Base-by-base conservation (phyloP, 2,797 vertebrate species). In the Anisognathus igniventris region DNA sequence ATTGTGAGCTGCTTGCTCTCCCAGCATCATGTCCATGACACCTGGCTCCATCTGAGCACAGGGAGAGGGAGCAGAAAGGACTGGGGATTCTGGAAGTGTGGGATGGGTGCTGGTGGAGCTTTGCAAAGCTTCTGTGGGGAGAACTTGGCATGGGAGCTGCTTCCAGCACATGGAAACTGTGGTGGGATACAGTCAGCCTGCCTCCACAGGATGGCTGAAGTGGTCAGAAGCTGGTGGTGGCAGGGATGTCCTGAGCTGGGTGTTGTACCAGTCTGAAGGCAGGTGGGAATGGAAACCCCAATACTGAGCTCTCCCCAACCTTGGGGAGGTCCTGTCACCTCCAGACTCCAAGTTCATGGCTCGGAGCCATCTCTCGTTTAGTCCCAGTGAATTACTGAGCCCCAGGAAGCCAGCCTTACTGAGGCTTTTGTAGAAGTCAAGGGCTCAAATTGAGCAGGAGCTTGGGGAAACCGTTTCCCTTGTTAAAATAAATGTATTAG, bases 401-500 rank as follows among this genome's bases (percentile, higher is more conserved):
- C 93, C 95, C 96, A 90, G 93, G 94, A 96, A 96, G 76, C 92
- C 88, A 78, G 47, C 91, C 94, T 96, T 85, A 64, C 87, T 65
- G 74, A 90, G 74, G 58, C 66, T 96, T 96, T 96, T 95, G 91
- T 92, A 81, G 54, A 86, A 93, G 93, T 90, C 79, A 68, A 79
- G 85, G 91, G 92, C 96, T 95, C 94, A 96, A 86, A 96, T 93
- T 94, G 96, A 96, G 93, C 90, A 45, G 94, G 95, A 96, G 94
- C 92, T 95, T 62, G 85, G 95, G 96, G 95, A 96, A 97, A 95
- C 74, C 37, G 2, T 95, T 96, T 94, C 94, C 96, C 96, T 97
- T 97, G 96, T 97, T 97, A 97, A 97, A 97, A 94, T 95, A 96
- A 97, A 96, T 96, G 95, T 92, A 97, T 95, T 96, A 93, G 95